Evolutionary conservation across 2,113 vertebrate species (phyloP), one percentile per base, ranked within the genome.

Genomic region (Planiliza haematocheilus): DNA sequence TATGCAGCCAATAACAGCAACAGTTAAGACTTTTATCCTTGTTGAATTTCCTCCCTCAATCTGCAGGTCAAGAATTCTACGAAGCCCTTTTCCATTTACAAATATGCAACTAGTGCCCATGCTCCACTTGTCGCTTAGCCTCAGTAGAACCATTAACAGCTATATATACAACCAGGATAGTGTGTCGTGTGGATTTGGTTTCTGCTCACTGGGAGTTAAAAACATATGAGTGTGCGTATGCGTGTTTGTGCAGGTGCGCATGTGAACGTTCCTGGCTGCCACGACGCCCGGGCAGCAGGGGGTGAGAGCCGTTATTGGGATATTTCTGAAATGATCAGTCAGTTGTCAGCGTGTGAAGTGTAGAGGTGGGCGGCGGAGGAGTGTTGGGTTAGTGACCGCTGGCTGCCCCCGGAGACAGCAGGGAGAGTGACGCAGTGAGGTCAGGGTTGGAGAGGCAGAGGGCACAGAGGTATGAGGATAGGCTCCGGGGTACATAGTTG

Each of bases 131-230:
- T 48, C 86, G 52, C 43, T 17, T 10, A 51, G 91, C 83, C 89
- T 84, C 80, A 62, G 57, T 70, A 63, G 70, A 67, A 74, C 85
- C 77, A 88, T 90, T 90, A 92, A 86, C 74, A 66, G 86, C 89
- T 93, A 92, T 89, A 91, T 91, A 93, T 92, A 90, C 86, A 79
- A 81, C 60, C 37, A 38, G 81, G 77, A 75, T 89, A 73, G 77
- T 73, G 81, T 89, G 81, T 92, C 89, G 66, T 77, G 73, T 81
- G 75, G 78, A 62, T 81, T 77, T 55, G 61, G 74, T 81, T 87
- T 86, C 88, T 78, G 58, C 52, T 76, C 83, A 55, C 61, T 76
- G 75, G 61, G 73, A 82, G 43, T 50, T 73, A 53, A 70, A 68
- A 71, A 57, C 46, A 13, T 71, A 20, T 63, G 55, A 43, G 68